These are phyloP conservation scores for Myripristis jacobus DNA, from an alignment of 2,797 vertebrate species.

Conservation along the genomic window DNA sequence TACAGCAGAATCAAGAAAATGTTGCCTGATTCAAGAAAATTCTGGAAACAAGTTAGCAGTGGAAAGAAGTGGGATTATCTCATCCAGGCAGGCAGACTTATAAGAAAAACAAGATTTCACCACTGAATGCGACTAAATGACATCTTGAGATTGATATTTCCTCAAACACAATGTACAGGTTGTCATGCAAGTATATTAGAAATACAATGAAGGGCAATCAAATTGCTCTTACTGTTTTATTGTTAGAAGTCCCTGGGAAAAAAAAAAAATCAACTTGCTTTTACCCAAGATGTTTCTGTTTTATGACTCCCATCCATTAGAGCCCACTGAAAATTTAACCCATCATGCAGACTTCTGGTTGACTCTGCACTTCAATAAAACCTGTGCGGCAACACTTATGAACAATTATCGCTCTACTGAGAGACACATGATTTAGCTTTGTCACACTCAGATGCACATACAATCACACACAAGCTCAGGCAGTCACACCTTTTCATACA, in stretches of 20 bases:
- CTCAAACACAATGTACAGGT: constrained; percentile 39
- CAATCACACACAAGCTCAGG: constrained; percentile 19
- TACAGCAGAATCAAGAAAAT: no score
- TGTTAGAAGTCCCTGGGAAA: no score
- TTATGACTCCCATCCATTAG: constrained; percentile 42
- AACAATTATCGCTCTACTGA: constrained; percentile 62
- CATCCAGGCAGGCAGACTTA: no score
- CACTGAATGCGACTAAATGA: no score
- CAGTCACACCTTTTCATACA: not conserved
- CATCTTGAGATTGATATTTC: no score
- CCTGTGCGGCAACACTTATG: constrained; percentile 54
- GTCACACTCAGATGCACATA: constrained; percentile 52
- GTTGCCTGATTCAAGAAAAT: no score
- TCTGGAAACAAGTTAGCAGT: no score
- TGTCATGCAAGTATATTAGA: constrained; percentile 8
- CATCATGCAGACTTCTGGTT: constrained; percentile 18
- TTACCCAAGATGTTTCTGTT: no score
- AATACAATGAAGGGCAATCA: constrained; percentile 1
- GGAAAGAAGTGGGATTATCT: no score
- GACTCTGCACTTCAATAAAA: constrained; percentile 45
- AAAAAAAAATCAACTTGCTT: constrained; percentile 4
- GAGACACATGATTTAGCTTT: constrained; percentile 57
- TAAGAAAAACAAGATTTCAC: no score
- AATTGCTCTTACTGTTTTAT: constrained; percentile 14
- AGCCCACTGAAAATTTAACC: constrained; percentile 28